Evolutionary conservation across 2,113 vertebrate species (phyloP), one percentile per base, ranked within the genome.

Genomic region (Corapipo altera): DNA sequence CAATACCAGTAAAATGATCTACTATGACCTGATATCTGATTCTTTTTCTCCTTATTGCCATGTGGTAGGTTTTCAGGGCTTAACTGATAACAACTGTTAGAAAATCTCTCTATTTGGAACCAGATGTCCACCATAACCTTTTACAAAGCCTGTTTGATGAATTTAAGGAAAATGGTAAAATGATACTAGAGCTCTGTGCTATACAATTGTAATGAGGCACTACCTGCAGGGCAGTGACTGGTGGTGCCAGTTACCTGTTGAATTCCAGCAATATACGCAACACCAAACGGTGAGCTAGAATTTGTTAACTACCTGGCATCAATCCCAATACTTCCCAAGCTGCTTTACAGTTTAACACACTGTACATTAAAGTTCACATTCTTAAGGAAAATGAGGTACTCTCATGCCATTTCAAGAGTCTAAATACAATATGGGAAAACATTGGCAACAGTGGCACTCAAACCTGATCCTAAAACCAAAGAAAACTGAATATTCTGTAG

Each of bases 161-260:
- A 59, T 46, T 67, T 58, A 64, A 78, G 24, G 11, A 62, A 93
- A 83, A 64, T 15, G 6, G 21, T 44, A 67, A 64, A 78, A 75
- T 1, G 0, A 44, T 69, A 12, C 75, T n/a, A 52, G 23, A 69
- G 27, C 8, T 19, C 66, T 49, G 37, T 28, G 27, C 8, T 27
- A 14, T 13, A 18, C 32, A 59, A 16, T 2, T 76, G 18, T 49
- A 59, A 75, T 0, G 1, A 75, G 39, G 26, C 1, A 1, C 44
- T 48, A 24, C 15, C 16, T 51, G 21, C 30, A 22, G 8, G 13
- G 54, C 49, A 46, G 43, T 20, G 41, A 44, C 44, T 28, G 28
- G 7, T 72, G 26, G 18, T 62, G 33, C 8, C 5, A 1, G 5
- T 9, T 46, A 23, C n/a, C 16, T 49, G 15, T 4, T 57, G 70